Evolutionary conservation across 2,113 vertebrate genomes (phyloP).

Genomic region (Neomonachus schauinslandi): DNA sequence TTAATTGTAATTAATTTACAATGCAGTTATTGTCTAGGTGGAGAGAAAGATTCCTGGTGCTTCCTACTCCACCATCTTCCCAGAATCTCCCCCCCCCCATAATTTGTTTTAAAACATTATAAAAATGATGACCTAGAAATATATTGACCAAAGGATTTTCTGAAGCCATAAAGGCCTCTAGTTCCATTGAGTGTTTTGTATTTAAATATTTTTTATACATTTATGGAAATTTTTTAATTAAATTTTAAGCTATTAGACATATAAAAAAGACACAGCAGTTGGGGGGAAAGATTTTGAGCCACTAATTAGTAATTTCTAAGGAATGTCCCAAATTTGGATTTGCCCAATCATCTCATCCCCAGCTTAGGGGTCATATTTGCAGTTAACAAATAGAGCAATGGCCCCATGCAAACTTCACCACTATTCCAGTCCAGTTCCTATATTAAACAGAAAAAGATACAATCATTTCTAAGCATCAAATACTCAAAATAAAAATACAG

Average conservation of each 20-base stretch:
- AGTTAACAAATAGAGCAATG: background rate
- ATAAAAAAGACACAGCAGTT: background rate
- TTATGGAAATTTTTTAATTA: background rate
- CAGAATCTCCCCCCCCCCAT: background rate
- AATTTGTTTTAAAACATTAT: background rate
- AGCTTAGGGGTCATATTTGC: background rate
- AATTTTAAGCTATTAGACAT: background rate
- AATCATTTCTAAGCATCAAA: background rate
- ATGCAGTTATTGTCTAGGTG: background rate
- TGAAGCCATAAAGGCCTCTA: background rate
- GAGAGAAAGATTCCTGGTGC: background rate
- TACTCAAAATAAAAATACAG: background rate
- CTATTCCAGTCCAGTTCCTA: background rate
- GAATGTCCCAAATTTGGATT: background rate
- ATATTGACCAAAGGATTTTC: background rate
- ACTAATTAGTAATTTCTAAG: background rate
- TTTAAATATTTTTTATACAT: background rate
- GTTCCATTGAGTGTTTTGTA: background rate
- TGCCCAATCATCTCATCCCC: background rate
- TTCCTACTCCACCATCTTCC: background rate
- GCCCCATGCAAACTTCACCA: background rate
- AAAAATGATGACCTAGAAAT: background rate
- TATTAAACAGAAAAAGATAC: background rate
- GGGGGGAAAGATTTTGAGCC: background rate
- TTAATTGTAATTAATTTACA: background rate